Conservation (phyloP, 2,888 invertebrate species). For the Polymixis lichenea region DNA sequence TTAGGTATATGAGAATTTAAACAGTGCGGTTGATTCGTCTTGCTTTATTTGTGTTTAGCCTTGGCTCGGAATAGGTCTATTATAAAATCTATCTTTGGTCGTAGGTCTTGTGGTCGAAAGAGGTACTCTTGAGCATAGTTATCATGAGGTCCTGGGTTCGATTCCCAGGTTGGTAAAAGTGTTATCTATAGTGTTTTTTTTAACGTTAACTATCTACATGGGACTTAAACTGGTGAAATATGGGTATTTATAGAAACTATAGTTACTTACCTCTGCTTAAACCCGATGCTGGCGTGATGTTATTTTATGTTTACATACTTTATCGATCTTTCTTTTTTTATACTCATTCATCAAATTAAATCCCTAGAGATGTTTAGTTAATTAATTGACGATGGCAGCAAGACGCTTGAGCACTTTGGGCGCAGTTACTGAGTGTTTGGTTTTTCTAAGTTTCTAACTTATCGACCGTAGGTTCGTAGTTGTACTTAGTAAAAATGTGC, state of each 20-base stretch:
- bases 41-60: neutral
- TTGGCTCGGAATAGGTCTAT: neutral
- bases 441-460: neutral
- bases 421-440: neutral
- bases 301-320: neutral
- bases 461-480: neutral
- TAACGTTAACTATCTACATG: neutral
- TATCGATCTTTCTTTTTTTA: conserved; percentile 16
- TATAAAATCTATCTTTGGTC: neutral
- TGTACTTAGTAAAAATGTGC: neutral
- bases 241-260: neutral
- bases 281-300: neutral
- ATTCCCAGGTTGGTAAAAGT: neutral
- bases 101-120: neutral
- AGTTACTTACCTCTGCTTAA: neutral
- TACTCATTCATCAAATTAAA: conserved; percentile 16
- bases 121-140: neutral
- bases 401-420: neutral
- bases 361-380: neutral
- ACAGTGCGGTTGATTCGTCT: neutral
- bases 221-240: neutral
- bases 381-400: neutral
- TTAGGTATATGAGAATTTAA: neutral
- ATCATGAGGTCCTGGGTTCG: neutral
- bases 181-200: neutral